Base-by-base conservation (phyloP, 2,113 vertebrate genomes). In the Urocolius indicus region DNA sequence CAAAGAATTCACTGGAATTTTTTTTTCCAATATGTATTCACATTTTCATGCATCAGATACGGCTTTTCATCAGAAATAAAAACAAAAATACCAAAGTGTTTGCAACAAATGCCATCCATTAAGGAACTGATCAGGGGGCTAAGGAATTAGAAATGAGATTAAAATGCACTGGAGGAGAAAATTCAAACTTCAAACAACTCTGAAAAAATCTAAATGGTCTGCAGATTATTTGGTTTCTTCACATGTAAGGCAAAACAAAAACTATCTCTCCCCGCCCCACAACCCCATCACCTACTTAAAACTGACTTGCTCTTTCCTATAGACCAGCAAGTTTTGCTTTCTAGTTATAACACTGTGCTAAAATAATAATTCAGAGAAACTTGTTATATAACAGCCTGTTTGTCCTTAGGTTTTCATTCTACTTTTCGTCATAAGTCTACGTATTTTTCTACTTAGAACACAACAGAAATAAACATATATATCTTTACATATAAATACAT, bases 91-190 rank as follows among this genome's bases (percentile, higher is more conserved):
- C 22, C 52, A 72, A 52, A 21, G 45, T 65, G 30, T 38, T 49
- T 83, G 62, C 4, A 3, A 49, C 14, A 89, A 93, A 90, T n/a
- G 20, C 36, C 72, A 91, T 36, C 41, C 11, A 12, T 29, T 69
- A 68, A 76, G 36, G 54, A 92, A 94, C 11, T 51, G 41, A 79
- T 69, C 58, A 78, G 84, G 69, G 7, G 23, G 32, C 65, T 63
- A 36, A 84, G 61, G 49, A 74, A 91, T 82, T 85, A 92, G 26
- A 90, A 87, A 93, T 32, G 24, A 74, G 72, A 87, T 76, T 83
- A 58, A 96, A 95, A 82, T 69, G 74, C n/a, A n/a, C 5, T 76
- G 71, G 67, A 91, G 66, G 49, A 91, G 49, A 93, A 93, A 95
- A 91, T 43, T 51, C 8, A 72, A 91, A 67, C 65, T 67, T 77